Base-by-base conservation (phyloP, 2,113 vertebrate species). In the Suricata suricatta region DNA sequence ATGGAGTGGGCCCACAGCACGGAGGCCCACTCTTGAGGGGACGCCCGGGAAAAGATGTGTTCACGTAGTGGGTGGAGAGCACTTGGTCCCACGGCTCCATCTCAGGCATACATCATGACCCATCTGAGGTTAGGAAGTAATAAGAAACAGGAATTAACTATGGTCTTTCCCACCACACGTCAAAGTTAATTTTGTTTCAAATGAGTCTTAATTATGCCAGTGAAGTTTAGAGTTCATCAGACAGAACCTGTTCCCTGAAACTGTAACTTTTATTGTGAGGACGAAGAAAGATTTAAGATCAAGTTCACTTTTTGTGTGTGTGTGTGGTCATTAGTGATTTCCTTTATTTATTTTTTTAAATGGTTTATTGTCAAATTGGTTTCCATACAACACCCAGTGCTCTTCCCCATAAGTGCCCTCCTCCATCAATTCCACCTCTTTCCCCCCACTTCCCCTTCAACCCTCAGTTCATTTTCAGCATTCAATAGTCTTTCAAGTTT, bases 101-200 rank as follows among this genome's bases (percentile, higher is more conserved):
- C 74, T 47, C 63, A 89, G 90, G 93, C 38, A 87, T 96, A 80
- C 83, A 96, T 96, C 97, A 97, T 87, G 54, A 79, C 90, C 93
- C 50, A 4, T 91, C 88, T 68, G 41, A 95, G 95, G 52, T 96
- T 95, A 93, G 76, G 86, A 98, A 98, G 97, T 96, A 97, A 71
- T 93, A 97, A 76, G 89, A 93, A 96, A 97, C 3, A 19, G 54
- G 95, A 96, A 98, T 98, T 97, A 98, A 98, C 89, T 92, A 90
- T 19, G 0, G 69, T 88, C 97, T 96, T 76, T 96, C 96, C 97
- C 98, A 95, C 95, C 93, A 92, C 93, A 92, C 95, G 96, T 98
- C 98, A 98, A 98, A 98, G 96, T 98, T 98, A 98, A 98, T 98
- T 98, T 98, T 98, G 98, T 92, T 98, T 98, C 97, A 98, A 98